phyloP scores from a whole-genome alignment of 2,113 vertebrate genomes.

The Ivindomyrus marchei region DNA sequence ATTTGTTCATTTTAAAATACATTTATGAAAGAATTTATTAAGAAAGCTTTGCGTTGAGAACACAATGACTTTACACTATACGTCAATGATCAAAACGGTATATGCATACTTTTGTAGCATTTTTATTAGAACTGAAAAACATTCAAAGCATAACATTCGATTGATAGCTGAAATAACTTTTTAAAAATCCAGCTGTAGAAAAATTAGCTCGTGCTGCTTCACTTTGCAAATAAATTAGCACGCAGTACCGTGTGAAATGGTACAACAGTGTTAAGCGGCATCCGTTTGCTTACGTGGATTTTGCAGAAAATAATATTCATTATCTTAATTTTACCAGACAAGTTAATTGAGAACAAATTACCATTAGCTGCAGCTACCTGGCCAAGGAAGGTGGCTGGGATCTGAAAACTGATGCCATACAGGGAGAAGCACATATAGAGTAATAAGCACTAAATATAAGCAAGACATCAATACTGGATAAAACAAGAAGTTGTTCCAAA shows the following conservation, averaged over 20 bases:
- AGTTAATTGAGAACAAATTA: neutral
- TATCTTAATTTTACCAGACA: neutral
- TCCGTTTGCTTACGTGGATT: neutral
- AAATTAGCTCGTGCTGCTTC: neutral
- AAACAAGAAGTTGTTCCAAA: neutral
- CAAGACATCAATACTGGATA: neutral
- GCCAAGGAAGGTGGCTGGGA: neutral
- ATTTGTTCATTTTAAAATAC: constrained; percentile 49
- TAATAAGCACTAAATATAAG: neutral
- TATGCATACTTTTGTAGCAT: constrained; percentile 49
- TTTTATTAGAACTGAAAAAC: constrained; percentile 51
- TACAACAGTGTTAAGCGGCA: neutral
- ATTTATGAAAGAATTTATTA: constrained; percentile 35
- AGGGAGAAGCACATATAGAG: neutral
- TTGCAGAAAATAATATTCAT: neutral
- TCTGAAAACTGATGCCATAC: neutral
- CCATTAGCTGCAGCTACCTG: neutral
- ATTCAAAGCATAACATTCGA: constrained; percentile 33
- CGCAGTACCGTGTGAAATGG: neutral
- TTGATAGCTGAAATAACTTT: constrained; percentile 46
- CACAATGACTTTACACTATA: constrained; percentile 47
- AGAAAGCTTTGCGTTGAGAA: constrained; percentile 36
- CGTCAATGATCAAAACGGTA: constrained; percentile 57
- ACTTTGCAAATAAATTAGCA: neutral
- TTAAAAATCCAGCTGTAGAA: constrained; percentile 39